Evolutionary conservation across 2,113 vertebrate species (phyloP).

Genomic region (Pseudorasbora parva): DNA sequence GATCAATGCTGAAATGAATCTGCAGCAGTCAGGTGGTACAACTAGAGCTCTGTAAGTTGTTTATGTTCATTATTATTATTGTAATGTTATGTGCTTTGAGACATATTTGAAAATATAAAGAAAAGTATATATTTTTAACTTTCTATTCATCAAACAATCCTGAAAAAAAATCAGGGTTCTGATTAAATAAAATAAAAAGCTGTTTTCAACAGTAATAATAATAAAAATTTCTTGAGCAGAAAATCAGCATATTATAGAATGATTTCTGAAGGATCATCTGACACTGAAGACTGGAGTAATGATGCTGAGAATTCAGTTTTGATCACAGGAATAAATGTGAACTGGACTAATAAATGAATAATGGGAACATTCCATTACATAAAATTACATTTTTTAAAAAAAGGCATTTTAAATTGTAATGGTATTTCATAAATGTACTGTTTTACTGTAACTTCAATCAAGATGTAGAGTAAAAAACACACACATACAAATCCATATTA

Average conservation of each 20-base stretch:
- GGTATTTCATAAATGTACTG: neutral
- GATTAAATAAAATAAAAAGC: neutral
- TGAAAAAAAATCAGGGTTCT: neutral
- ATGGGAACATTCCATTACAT: no score
- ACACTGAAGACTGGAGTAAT: neutral
- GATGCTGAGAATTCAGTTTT: neutral
- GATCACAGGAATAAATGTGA: neutral
- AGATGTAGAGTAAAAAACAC: no score
- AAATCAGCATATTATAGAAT: neutral
- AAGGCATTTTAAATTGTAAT: neutral
- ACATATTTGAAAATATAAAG: no score
- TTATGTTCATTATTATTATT: no score
- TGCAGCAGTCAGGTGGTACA: no score
- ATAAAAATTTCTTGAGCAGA: neutral
- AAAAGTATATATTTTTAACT: neutral
- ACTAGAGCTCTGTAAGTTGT: no score
- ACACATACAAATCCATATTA: no score
- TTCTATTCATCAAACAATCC: neutral
- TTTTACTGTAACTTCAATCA: neutral
- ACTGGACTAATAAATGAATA: no score
- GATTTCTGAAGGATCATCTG: neutral
- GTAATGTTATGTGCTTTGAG: no score
- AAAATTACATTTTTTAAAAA: no score
- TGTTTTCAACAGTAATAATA: neutral
- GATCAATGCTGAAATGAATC: no score